A percentile compares a stretch with the other conserved stretches of the same genome.
phyloP scores from a whole-genome alignment of 2,888 invertebrate genomes.

The Drosophila meridionalis region DNA sequence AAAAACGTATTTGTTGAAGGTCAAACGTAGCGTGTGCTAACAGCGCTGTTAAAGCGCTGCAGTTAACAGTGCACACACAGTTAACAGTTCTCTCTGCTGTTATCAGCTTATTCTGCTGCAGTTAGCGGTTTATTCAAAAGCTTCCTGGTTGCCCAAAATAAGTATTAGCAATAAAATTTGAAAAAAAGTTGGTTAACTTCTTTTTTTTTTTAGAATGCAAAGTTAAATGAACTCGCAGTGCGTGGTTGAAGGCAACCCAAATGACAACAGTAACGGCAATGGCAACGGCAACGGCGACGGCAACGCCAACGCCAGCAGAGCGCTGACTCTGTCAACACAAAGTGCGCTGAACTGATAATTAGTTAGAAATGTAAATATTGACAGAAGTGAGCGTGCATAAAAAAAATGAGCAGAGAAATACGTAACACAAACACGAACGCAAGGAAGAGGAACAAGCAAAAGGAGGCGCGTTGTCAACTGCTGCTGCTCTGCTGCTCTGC shows the following conservation, averaged over 20 bases:
- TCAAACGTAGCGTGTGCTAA: slow-evolving; percentile 28
- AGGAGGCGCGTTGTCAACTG: slow-evolving; percentile 33
- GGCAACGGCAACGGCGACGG: slow-evolving; percentile 20
- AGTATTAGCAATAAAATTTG: slow-evolving; percentile 27
- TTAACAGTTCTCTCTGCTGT: neutral
- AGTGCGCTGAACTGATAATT: slow-evolving; percentile 81
- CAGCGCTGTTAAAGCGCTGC: slow-evolving; percentile 20
- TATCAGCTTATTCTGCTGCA: slow-evolving; percentile 12
- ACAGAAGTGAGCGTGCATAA: slow-evolving; percentile 69
- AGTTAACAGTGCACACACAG: slow-evolving; percentile 21
- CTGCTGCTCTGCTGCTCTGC: neutral
- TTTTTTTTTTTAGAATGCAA: slow-evolving; percentile 56
- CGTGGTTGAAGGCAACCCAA: slow-evolving; percentile 30
- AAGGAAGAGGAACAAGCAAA: slow-evolving; percentile 15
- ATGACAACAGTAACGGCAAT: slow-evolving; percentile 5
- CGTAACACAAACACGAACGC: slow-evolving; percentile 30
- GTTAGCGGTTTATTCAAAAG: slow-evolving; percentile 14
- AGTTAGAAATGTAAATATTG: slow-evolving; percentile 77
- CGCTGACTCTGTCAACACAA: slow-evolving; percentile 65
- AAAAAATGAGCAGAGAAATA: slow-evolving; percentile 21
- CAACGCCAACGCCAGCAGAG: slow-evolving; percentile 37
- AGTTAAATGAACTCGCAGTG: slow-evolving; percentile 73
- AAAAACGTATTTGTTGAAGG: slow-evolving; percentile 37
- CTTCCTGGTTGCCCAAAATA: slow-evolving; percentile 34
- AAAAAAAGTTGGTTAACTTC: slow-evolving; percentile 31